Evolutionary conservation across 1,140 invertebrate species (phyloP), one percentile per base, ranked within the genome.

Genomic region (Zaprionus lachaisei): DNA sequence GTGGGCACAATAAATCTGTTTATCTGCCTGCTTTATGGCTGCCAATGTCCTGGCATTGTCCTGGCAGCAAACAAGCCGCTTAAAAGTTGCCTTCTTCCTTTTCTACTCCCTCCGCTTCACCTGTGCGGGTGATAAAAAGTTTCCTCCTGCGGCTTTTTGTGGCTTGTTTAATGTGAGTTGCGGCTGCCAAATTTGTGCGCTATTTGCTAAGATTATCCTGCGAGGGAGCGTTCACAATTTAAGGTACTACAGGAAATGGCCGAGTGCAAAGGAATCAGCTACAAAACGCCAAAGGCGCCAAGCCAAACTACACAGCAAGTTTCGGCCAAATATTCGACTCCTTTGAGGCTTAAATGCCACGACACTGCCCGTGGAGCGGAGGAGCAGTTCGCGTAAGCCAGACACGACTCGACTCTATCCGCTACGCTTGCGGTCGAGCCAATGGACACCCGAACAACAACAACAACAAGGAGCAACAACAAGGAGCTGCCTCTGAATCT

Each of bases 1-100:
- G 57, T 79, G 75, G 79, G 77, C 72, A 78, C 76, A 89, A 89
- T 89, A 89, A 89, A 89, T 89, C 84, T 84, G 84, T 89, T 89
- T 89, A 89, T 87, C 85, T 89, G 75, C 38, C 66, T 60, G 64
- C 60, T 73, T 73, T 66, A 77, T 66, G 58, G 70, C 74, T 74
- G 77, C 81, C 73, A 82, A 81, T 89, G 80, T 78, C 67, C 78
- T 70, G 73, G 34, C 55, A 60, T 74, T 57, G 62, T 68, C 28
- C 37, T 56, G 41, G 24, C 62, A 17, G 15, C 58, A 44, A 12
- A 34, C 28, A 20, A 37, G 31, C 71, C 74, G 65, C 68, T 79
- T 70, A 72, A 86, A 86, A 82, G 65, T 79, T 87, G 37, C 62
- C 31, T 49, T 6, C n/a, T 1, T 7, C 2, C 12, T 51, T 7